phyloP scores from a whole-genome alignment of 2,888 invertebrate genomes.

The Drosophila austrosaltans region DNA sequence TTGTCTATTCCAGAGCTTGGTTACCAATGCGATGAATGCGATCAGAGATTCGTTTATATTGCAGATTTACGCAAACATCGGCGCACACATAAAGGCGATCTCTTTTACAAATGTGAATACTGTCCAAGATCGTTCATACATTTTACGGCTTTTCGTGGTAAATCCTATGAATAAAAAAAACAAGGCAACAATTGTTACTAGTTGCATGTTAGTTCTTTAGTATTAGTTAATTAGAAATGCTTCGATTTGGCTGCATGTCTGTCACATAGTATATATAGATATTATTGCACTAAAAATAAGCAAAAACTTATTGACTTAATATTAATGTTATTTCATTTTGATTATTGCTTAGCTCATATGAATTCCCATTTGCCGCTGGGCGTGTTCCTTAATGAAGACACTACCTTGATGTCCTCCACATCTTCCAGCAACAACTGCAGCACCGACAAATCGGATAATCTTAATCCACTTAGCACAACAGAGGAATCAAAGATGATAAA shows the following conservation, averaged over 20 bases:
- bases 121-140: slow-evolving; percentile 73
- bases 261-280: not conserved
- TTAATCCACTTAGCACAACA: slow-evolving; percentile 8
- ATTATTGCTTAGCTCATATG: slow-evolving; percentile 61
- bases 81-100: slow-evolving; percentile 69
- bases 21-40: slow-evolving; percentile 73
- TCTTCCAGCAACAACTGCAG: slow-evolving; percentile 28
- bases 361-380: slow-evolving; percentile 72
- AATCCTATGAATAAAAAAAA: slow-evolving; percentile 36
- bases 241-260: slow-evolving; percentile 25
- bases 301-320: not conserved
- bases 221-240: not conserved
- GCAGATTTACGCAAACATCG: slow-evolving; percentile 77
- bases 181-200: not conserved
- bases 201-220: not conserved
- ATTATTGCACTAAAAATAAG: not conserved
- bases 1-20: slow-evolving; percentile 69
- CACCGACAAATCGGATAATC: slow-evolving; percentile 5
- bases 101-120: slow-evolving; percentile 76
- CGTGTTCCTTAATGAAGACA: slow-evolving; percentile 68
- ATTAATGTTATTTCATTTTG: not conserved
- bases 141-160: slow-evolving; percentile 73
- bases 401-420: slow-evolving; percentile 31
- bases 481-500: slow-evolving; percentile 39
- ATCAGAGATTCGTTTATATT: slow-evolving; percentile 59